Base-by-base conservation (phyloP, 2,888 invertebrate genomes). In the Zhengitettix transpicula region DNA sequence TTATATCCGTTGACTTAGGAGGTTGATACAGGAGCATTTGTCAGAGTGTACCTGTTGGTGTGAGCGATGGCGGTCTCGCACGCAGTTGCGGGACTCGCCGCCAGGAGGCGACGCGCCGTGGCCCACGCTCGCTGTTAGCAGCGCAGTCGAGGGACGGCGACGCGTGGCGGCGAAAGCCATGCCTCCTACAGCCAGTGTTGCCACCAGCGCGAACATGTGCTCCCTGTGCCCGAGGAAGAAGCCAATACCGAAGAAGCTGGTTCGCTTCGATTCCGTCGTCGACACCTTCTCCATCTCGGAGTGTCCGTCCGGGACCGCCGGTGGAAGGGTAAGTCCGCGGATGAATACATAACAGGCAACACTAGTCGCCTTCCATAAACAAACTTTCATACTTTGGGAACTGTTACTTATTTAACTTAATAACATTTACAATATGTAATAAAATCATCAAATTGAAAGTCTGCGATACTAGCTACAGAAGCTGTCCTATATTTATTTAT, bases 201-300 rank as follows among this genome's bases (percentile, higher is more conserved):
- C 76, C 77, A 68, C 71, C 64, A 68, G 72, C 64, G 70, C 72
- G 68, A 75, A 74, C 69, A 81, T 81, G 81, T 81, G 81, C 72
- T 81, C 80, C 65, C 71, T 81, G 67, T 81, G 80, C 71, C 74
- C 77, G 63, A 74, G 75, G 68, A 79, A 77, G 70, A 73, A 76
- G 64, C 70, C 75, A 62, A 72, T 72, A 40, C 71, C 75, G 59
- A 80, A 80, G 69, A 81, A 81, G 69, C 74, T 80, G 62, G 81
- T 81, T 41, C 74, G 81, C 58, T 81, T 81, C 69, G 80, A 81
- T 70, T 80, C 81, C 10, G 73, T 78, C 65, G 80, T 81, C 67
- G 81, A 81, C 68, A 81, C 81, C 28, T 81, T 79, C 67, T 81
- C 81, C 60, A 77, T 80, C 66, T 78, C 80, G 53, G 80, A 80